Conservation (phyloP, 2,888 invertebrate genomes). For the Pristionchus fissidentatus region DNA sequence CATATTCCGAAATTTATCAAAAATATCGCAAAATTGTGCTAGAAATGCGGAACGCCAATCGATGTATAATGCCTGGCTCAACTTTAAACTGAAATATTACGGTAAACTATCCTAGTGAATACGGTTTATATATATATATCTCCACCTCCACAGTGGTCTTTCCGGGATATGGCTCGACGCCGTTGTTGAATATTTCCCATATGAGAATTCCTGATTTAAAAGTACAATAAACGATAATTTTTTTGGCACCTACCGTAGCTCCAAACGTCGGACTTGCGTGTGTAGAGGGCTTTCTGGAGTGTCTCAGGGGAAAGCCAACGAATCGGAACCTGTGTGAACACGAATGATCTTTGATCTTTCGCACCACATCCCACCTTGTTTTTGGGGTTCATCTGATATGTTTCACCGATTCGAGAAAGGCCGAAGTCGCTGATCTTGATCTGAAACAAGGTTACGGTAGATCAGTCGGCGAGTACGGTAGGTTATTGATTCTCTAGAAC, state of each 20-base stretch:
- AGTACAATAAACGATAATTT: background rate
- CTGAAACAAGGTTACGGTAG: background rate
- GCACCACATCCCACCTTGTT: background rate
- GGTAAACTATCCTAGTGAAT: too few relatives aligned
- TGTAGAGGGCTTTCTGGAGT: constrained; percentile 38
- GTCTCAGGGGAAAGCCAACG: constrained; percentile 54
- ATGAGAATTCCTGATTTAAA: constrained; percentile 21
- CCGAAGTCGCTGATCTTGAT: constrained; percentile 22
- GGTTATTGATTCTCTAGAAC: too few relatives aligned
- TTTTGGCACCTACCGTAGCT: background rate
- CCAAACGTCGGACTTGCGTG: constrained; percentile 50
- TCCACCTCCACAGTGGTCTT: constrained; percentile 38
- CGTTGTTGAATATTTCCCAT: constrained; percentile 49
- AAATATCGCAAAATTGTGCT: too few relatives aligned
- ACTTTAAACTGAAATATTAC: too few relatives aligned
- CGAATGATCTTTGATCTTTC: background rate
- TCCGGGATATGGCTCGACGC: constrained; percentile 38
- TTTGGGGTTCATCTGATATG: constrained; percentile 28
- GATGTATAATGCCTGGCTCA: too few relatives aligned
- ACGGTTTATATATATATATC: too few relatives aligned
- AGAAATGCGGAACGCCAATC: too few relatives aligned
- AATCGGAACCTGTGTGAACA: constrained; percentile 47
- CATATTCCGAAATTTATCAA: too few relatives aligned
- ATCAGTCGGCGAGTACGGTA: too few relatives aligned
- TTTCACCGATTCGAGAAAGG: constrained; percentile 6